A percentile compares a stretch with the other conserved stretches of the same genome.
Conservation (phyloP, 2,797 vertebrate genomes). For the Falco cherrug region DNA sequence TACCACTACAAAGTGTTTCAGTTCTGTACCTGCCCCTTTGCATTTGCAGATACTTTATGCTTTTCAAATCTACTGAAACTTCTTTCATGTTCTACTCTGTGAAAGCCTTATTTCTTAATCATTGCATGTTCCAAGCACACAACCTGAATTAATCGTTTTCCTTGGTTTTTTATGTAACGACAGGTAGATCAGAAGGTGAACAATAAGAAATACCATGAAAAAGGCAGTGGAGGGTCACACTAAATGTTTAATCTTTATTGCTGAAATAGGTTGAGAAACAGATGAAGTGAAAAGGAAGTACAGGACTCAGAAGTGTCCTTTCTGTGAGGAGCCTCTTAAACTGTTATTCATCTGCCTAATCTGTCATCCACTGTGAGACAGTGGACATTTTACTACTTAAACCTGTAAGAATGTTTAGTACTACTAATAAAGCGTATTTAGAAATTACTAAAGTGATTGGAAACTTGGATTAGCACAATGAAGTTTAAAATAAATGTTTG, state of each 20-base stretch:
- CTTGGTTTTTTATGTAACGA: neutral
- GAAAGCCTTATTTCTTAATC: neutral
- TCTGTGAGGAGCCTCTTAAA: neutral
- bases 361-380: neutral
- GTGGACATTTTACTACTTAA: neutral
- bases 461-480: neutral
- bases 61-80: neutral
- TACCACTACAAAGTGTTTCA: neutral
- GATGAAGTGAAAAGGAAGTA: neutral
- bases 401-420: neutral
- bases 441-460: neutral
- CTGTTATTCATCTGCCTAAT: neutral
- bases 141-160: neutral
- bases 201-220: neutral
- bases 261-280: neutral
- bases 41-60: neutral
- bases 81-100: neutral
- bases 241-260: neutral
- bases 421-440: neutral
- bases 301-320: neutral
- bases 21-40: neutral
- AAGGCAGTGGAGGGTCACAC: neutral
- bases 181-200: neutral
- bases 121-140: neutral
- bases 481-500: neutral